These are phyloP conservation scores for Micromesistius poutassou DNA, from an alignment of 2,797 vertebrate species.

Conservation along the genomic window DNA sequence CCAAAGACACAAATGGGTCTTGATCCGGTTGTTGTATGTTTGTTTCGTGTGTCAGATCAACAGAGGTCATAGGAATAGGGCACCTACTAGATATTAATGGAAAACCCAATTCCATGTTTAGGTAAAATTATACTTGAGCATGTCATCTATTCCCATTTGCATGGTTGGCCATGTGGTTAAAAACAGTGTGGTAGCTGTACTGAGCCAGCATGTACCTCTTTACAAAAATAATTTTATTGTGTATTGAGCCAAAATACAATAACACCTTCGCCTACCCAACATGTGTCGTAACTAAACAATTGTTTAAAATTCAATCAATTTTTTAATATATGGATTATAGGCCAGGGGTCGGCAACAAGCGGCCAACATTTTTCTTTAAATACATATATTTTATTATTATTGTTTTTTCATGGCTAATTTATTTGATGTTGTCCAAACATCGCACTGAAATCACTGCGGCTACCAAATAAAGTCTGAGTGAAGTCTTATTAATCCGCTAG, in stretches of 20 bases:
- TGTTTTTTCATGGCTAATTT: too few species aligned
- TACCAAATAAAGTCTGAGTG: too few species aligned
- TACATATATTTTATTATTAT: too few species aligned
- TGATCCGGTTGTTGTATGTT: background rate
- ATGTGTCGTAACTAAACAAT: background rate
- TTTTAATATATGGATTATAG: too few species aligned
- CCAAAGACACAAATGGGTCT: background rate
- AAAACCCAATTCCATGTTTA: background rate
- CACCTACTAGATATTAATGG: background rate
- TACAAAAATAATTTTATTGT: background rate
- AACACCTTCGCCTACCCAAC: background rate
- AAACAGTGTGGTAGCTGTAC: background rate
- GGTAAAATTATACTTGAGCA: too few species aligned
- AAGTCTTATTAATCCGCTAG: too few species aligned
- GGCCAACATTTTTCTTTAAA: too few species aligned
- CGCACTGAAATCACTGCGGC: too few species aligned
- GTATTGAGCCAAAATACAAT: background rate
- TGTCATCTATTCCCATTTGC: background rate
- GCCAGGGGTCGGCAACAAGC: too few species aligned
- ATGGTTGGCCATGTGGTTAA: background rate
- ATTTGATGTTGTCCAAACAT: too few species aligned
- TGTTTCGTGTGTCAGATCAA: background rate
- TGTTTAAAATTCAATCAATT: too few species aligned
- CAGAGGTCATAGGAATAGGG: background rate
- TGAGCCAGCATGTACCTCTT: background rate